Evolutionary conservation across 1,140 invertebrate species (phyloP).

Genomic region (Papilio xuthus): DNA sequence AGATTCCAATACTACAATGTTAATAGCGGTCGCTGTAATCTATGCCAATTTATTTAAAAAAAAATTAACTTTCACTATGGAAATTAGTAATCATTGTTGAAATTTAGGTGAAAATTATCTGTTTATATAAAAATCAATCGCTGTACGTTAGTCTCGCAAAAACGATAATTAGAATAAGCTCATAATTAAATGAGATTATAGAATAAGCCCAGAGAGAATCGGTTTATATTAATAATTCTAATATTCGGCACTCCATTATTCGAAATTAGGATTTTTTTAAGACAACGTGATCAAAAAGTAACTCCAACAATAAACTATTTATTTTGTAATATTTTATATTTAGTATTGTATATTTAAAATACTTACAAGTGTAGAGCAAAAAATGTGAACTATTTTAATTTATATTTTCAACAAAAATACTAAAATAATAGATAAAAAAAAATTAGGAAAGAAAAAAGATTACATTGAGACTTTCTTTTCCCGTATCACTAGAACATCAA

Average conservation of each 20-base stretch:
- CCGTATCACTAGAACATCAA: background rate
- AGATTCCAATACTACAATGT: constrained; percentile 1
- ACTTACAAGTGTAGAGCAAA: too few relatives aligned
- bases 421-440: background rate
- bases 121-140: too few relatives aligned
- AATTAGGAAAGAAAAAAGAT: background rate
- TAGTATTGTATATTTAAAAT: too few relatives aligned
- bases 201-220: background rate
- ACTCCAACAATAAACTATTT: too few relatives aligned
- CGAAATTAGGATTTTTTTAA: too few relatives aligned
- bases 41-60: background rate
- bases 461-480: background rate
- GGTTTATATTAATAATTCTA: background rate
- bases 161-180: background rate
- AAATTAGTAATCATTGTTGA: background rate
- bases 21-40: background rate
- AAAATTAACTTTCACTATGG: background rate
- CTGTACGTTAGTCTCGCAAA: background rate
- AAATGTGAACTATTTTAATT: too few relatives aligned
- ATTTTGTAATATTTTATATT: too few relatives aligned
- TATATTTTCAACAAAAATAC: background rate
- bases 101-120: background rate
- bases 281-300: too few relatives aligned
- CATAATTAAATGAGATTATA: background rate
- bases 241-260: background rate